These are phyloP conservation scores for Sinonovacula constricta DNA, from an alignment of 1,140 invertebrate species.

Conservation along the genomic window DNA sequence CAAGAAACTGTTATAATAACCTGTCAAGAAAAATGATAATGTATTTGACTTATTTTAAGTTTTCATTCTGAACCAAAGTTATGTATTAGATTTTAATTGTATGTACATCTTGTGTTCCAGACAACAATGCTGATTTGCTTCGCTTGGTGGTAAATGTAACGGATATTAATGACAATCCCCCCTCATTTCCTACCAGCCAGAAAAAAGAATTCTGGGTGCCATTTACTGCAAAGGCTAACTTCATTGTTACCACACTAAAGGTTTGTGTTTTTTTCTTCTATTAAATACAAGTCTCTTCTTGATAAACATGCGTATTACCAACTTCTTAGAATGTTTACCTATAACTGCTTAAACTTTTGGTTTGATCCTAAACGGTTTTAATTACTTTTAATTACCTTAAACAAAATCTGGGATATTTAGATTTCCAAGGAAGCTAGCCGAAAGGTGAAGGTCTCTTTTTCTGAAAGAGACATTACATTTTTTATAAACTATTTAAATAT, in stretches of 20 bases:
- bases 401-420: too few species aligned
- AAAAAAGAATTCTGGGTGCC: constrained; percentile 15
- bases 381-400: too few species aligned
- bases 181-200: neutral
- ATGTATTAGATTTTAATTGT: too few species aligned
- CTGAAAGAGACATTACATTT: neutral
- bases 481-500: neutral
- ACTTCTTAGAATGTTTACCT: neutral
- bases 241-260: constrained; percentile 13
- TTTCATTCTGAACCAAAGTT: too few species aligned
- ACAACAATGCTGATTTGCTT: too few species aligned
- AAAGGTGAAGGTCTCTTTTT: neutral
- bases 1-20: too few species aligned
- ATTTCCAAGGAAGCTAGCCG: too few species aligned
- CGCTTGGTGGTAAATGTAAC: constrained; percentile 9
- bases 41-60: too few species aligned
- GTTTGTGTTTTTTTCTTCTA: neutral
- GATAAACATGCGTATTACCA: neutral
- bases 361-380: too few species aligned
- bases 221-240: constrained; percentile 2
- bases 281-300: neutral
- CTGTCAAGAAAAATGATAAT: too few species aligned
- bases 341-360: neutral
- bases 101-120: too few species aligned
- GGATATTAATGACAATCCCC: constrained; percentile 30